Percentiles rank a stretch among this genome's conserved stretches.
phyloP scores from a whole-genome alignment of 2,888 invertebrate genomes.

The Muschampia plurimacula region DNA sequence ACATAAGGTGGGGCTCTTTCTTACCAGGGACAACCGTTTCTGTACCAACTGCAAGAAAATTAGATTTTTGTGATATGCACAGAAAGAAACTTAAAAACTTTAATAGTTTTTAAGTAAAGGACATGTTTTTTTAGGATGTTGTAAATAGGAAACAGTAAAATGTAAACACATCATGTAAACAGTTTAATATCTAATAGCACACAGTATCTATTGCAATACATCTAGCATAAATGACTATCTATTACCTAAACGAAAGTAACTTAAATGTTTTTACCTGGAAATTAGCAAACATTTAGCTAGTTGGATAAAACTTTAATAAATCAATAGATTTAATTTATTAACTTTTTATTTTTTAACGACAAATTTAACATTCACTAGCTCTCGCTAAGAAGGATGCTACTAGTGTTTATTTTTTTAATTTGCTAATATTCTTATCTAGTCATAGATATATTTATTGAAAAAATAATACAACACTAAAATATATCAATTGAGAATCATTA shows the following conservation, averaged over 20 bases:
- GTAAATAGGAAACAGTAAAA: background rate
- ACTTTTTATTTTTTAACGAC: too few relatives aligned
- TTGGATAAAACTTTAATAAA: background rate
- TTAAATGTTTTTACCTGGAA: background rate
- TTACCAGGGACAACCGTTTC: constrained; percentile 38
- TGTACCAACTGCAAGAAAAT: constrained; percentile 38
- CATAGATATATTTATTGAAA: too few relatives aligned
- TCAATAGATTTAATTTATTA: too few relatives aligned
- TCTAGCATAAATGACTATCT: background rate
- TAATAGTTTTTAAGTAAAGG: background rate
- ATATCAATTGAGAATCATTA: too few relatives aligned
- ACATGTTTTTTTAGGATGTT: background rate
- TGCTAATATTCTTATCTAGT: too few relatives aligned
- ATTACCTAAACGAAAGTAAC: background rate
- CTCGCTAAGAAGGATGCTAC: too few relatives aligned
- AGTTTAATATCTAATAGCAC: background rate
- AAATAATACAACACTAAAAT: too few relatives aligned
- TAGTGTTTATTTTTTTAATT: too few relatives aligned
- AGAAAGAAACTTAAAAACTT: background rate
- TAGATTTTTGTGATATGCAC: constrained; percentile 19
- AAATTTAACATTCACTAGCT: too few relatives aligned
- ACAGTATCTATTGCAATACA: background rate
- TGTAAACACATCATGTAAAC: background rate
- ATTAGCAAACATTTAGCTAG: background rate
- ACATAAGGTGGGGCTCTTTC: constrained; percentile 26